Percentiles rank a stretch among this genome's conserved stretches.
Evolutionary conservation across 2,888 invertebrate genomes (phyloP).

Genomic region (Formica aserva): DNA sequence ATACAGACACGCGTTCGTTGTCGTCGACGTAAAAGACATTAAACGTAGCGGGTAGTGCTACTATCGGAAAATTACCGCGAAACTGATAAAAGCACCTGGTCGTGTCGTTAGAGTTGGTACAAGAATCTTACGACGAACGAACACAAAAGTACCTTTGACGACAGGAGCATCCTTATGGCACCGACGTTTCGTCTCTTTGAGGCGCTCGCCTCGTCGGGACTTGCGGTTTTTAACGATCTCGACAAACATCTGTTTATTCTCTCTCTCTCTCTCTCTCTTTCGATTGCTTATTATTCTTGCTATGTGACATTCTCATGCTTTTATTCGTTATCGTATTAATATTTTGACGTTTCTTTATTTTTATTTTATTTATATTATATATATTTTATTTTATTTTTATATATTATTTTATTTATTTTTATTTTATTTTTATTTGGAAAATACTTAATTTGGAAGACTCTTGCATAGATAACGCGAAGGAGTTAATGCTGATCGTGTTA

Average conservation of each 20-base stretch:
- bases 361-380: not conserved
- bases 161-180: slow-evolving; percentile 30
- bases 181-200: slow-evolving; percentile 17
- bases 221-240: slow-evolving; percentile 51
- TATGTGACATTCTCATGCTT: slow-evolving; percentile 2
- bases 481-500: not conserved
- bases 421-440: not conserved
- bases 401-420: too few relatives aligned
- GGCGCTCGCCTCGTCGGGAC: slow-evolving; percentile 27
- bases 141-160: slow-evolving; percentile 50
- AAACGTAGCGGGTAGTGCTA: slow-evolving; percentile 27
- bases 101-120: slow-evolving; percentile 33
- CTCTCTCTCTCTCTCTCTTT: not conserved
- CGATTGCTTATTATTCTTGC: slow-evolving; percentile 2
- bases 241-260: slow-evolving; percentile 29
- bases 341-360: not conserved
- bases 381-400: too few relatives aligned
- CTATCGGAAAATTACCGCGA: slow-evolving; percentile 47
- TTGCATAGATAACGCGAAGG: not conserved
- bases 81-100: slow-evolving; percentile 52
- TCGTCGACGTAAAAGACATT: slow-evolving; percentile 39
- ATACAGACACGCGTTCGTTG: not conserved
- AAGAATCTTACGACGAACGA: slow-evolving; percentile 32
- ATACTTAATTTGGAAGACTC: not conserved
- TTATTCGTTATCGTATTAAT: not conserved